phyloP scores from a whole-genome alignment of 2,888 invertebrate species.

The Diadegma fenestrale region DNA sequence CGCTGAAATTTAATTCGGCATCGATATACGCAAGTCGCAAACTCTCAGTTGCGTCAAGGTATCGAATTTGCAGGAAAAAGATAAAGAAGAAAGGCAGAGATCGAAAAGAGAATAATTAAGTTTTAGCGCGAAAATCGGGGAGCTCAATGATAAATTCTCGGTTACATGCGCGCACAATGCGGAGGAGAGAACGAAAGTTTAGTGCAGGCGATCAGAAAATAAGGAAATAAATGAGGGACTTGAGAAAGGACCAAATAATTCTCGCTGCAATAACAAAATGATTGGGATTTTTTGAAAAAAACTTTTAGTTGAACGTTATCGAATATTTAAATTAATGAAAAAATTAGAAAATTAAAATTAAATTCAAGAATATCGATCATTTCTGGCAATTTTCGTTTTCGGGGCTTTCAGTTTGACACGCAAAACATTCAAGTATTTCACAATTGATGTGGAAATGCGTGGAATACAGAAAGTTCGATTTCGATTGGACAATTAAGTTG shows the following conservation, averaged over 20 bases:
- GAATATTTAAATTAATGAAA: too few relatives aligned
- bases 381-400: too few relatives aligned
- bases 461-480: not conserved
- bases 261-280: too few relatives aligned
- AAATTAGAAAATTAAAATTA: too few relatives aligned
- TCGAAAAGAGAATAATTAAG: not conserved
- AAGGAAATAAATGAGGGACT: not conserved
- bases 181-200: not conserved
- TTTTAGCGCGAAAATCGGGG: not conserved
- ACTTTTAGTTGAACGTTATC: too few relatives aligned
- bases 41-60: not conserved
- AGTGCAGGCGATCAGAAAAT: not conserved
- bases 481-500: slow-evolving; percentile 18
- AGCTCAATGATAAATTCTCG: not conserved
- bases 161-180: not conserved
- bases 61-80: not conserved
- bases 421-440: not conserved
- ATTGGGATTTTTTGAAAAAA: too few relatives aligned
- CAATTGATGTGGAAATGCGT: not conserved
- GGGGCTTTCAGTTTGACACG: not conserved
- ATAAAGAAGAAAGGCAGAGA: not conserved
- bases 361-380: too few relatives aligned
- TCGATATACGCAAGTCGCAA: not conserved
- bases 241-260: not conserved
- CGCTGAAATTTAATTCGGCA: not conserved